These are phyloP conservation scores for Limanda limanda DNA, from an alignment of 2,113 vertebrate genomes.

Conservation along the genomic window DNA sequence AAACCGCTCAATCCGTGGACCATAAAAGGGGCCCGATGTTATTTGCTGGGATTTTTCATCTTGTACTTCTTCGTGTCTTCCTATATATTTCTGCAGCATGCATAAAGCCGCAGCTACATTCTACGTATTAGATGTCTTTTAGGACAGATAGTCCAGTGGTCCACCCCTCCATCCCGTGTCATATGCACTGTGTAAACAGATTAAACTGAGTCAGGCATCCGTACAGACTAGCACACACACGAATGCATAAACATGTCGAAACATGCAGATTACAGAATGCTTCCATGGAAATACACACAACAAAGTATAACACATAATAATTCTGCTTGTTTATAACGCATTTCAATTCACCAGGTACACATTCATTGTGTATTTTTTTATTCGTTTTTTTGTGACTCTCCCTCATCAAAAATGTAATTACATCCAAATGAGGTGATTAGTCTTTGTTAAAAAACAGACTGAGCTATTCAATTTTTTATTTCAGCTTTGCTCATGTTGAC, in stretches of 20 bases:
- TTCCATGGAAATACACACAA: slow-evolving; percentile 5
- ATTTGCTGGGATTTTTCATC: slow-evolving; percentile 1
- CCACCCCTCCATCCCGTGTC: neutral
- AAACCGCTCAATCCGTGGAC: slow-evolving; percentile 24
- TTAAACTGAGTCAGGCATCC: slow-evolving; percentile 47
- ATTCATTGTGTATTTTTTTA: slow-evolving; percentile 5
- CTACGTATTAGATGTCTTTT: slow-evolving; percentile 31
- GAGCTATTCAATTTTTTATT: slow-evolving; percentile 29
- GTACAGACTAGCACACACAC: slow-evolving; percentile 47
- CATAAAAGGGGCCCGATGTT: slow-evolving; percentile 16
- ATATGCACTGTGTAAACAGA: slow-evolving; percentile 41
- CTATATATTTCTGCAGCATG: neutral
- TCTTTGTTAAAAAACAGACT: slow-evolving; percentile 39
- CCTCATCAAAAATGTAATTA: slow-evolving; percentile 30
- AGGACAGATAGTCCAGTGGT: slow-evolving; percentile 3
- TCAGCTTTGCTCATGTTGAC: slow-evolving; percentile 29
- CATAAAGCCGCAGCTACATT: slow-evolving; percentile 7
- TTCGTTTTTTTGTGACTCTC: slow-evolving; percentile 29
- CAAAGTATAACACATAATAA: neutral
- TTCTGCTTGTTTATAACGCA: slow-evolving; percentile 2
- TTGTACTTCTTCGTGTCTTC: slow-evolving; percentile 1
- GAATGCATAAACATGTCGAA: slow-evolving; percentile 34
- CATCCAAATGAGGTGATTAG: slow-evolving; percentile 47
- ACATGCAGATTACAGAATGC: slow-evolving; percentile 1
- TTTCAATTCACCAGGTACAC: slow-evolving; percentile 22